phyloP scores from a whole-genome alignment of 2,888 invertebrate genomes.

The Ametastegia equiseti region DNA sequence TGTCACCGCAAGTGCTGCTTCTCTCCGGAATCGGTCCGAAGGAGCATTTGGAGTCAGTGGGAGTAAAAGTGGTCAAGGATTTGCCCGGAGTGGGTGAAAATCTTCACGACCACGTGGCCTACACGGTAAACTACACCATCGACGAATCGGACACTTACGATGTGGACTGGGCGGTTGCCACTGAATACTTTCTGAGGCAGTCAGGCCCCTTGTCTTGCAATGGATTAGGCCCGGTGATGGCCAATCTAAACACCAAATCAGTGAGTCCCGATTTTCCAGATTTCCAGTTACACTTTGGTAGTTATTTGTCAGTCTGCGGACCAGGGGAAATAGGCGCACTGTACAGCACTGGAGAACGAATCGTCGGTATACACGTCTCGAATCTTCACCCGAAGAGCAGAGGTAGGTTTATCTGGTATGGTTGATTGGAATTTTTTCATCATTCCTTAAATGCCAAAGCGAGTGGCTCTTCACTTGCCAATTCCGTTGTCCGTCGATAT shows the following conservation, averaged over 20 bases:
- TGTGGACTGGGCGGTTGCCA: constrained; percentile 79
- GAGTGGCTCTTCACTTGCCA: too few relatives aligned
- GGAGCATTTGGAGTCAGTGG: background rate
- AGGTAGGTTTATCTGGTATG: constrained; percentile 72
- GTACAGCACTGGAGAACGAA: constrained; percentile 67
- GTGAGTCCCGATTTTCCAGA: constrained; percentile 82
- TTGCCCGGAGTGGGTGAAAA: background rate
- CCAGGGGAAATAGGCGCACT: constrained; percentile 76
- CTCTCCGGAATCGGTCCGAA: background rate
- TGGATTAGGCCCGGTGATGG: constrained; percentile 70
- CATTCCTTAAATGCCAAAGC: too few relatives aligned
- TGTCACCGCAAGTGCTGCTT: background rate
- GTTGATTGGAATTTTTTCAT: too few relatives aligned
- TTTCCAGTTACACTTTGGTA: constrained; percentile 82
- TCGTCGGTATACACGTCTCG: constrained; percentile 69
- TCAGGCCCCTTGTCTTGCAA: constrained; percentile 61
- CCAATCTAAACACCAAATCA: constrained; percentile 80
- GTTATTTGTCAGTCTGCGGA: constrained; percentile 80
- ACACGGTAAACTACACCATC: background rate
- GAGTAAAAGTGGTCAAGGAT: background rate
- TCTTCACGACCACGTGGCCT: background rate
- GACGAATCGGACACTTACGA: background rate
- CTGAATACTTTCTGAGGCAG: constrained; percentile 79
- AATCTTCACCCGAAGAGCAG: constrained; percentile 82
- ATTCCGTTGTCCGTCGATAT: too few relatives aligned